phyloP scores from a whole-genome alignment of 1,140 invertebrate species.

The Adelges cooleyi region DNA sequence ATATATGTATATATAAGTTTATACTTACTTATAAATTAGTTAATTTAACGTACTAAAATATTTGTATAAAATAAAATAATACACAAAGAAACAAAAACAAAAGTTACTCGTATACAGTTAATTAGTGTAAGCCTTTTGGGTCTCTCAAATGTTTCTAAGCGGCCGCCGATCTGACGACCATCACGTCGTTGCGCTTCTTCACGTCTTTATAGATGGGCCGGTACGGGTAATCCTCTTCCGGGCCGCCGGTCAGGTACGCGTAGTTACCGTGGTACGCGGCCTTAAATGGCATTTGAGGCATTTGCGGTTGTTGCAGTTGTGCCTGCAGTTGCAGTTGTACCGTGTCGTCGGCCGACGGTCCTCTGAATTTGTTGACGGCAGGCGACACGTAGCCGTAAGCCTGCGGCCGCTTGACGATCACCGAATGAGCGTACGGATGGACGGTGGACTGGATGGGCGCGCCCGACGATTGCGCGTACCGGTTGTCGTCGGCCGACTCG shows the following conservation, averaged over 20 bases:
- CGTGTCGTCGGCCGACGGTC: background rate
- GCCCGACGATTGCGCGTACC: background rate
- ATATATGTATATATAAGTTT: no score
- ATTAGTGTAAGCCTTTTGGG: no score
- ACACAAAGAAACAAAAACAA: no score
- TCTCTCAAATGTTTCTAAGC: background rate
- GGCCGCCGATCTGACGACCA: background rate
- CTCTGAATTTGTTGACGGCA: background rate
- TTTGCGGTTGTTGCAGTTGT: background rate
- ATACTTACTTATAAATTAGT: no score
- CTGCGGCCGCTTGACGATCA: constrained; percentile 1
- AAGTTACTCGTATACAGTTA: no score
- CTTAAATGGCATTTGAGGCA: background rate
- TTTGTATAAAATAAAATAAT: no score
- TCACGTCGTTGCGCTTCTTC: constrained; percentile 9
- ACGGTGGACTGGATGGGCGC: background rate
- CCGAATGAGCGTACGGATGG: background rate
- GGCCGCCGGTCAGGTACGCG: background rate
- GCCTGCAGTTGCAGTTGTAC: background rate
- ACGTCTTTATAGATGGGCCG: constrained; percentile 11
- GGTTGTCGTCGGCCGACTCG: background rate
- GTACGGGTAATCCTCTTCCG: constrained; percentile 6
- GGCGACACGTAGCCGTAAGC: constrained; percentile 11
- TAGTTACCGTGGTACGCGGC: background rate
- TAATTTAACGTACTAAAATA: no score